Evolutionary conservation across 2,888 invertebrate species (phyloP).

Genomic region (Schrankia costaestrigalis): DNA sequence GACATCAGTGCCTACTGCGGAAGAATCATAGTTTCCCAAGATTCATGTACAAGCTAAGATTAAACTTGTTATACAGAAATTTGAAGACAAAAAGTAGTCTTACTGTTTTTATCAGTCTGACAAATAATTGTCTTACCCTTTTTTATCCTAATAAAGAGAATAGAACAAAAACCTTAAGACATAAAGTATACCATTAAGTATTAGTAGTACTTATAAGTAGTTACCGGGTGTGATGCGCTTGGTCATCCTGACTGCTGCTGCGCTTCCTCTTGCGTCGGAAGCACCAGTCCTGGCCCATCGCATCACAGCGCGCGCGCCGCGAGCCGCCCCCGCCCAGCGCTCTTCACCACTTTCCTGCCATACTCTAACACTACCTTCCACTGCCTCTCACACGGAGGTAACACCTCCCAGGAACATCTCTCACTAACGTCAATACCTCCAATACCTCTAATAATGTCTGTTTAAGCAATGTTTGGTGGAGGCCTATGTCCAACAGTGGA

Average conservation of each 20-base stretch:
- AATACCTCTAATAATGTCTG: neutral
- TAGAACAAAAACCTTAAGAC: neutral
- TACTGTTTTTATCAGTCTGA: too few species aligned
- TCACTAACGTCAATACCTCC: neutral
- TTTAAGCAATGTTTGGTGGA: neutral
- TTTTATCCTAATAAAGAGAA: too few species aligned
- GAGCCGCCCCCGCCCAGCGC: conserved; percentile 78
- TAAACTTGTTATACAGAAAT: too few species aligned
- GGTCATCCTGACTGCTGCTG: conserved; percentile 83
- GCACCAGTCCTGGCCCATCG: conserved; percentile 89
- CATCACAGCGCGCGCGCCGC: conserved; percentile 78
- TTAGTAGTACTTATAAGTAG: too few species aligned
- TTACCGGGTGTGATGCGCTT: conserved; percentile 82
- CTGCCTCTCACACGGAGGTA: conserved; percentile 5
- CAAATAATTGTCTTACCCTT: too few species aligned
- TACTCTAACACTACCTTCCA: conserved; percentile 21
- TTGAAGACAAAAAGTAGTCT: too few species aligned
- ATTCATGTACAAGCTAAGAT: too few species aligned
- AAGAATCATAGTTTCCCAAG: too few species aligned
- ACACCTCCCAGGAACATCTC: conserved; percentile 10
- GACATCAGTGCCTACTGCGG: too few species aligned
- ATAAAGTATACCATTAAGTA: too few species aligned
- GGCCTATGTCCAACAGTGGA: too few species aligned
- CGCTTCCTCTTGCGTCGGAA: conserved; percentile 86
- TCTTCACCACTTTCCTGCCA: conserved; percentile 51